A percentile compares a stretch with the other conserved stretches of the same genome.
These are phyloP conservation scores for Acronicta alni DNA, from an alignment of 2,888 invertebrate species.

Conservation along the genomic window DNA sequence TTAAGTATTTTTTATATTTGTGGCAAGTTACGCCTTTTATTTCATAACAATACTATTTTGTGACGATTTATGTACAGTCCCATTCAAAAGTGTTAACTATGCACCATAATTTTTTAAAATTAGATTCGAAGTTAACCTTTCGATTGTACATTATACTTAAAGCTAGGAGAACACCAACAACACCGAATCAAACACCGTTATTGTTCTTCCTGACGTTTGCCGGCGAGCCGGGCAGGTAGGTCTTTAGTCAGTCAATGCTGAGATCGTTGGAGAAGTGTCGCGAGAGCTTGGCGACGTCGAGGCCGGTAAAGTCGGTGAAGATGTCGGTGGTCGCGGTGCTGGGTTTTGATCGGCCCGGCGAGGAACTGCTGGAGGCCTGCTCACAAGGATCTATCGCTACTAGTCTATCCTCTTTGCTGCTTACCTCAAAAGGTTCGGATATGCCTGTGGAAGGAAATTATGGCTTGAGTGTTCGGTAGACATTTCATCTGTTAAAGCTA, in stretches of 20 bases:
- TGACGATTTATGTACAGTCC: constrained; percentile 29
- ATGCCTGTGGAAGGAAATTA: constrained; percentile 70
- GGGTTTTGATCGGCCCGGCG: constrained; percentile 66
- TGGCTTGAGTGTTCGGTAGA: not conserved
- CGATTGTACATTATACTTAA: constrained; percentile 44
- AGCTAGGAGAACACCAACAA: constrained; percentile 36
- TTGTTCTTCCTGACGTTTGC: constrained; percentile 66
- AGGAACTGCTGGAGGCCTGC: constrained; percentile 70
- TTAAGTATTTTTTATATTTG: not conserved
- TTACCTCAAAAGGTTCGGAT: constrained; percentile 85
- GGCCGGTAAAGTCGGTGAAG: constrained; percentile 84
- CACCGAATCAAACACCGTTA: constrained; percentile 31
- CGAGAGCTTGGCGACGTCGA: constrained; percentile 84
- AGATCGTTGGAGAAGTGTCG: constrained; percentile 86
- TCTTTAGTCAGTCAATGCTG: constrained; percentile 87
- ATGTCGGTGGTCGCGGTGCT: constrained; percentile 76
- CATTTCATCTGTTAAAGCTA: too few species aligned
- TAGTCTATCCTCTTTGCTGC: constrained; percentile 79
- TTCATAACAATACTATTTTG: constrained; percentile 46
- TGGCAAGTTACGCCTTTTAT: constrained; percentile 28
- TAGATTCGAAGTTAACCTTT: constrained; percentile 7
- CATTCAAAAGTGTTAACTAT: constrained; percentile 11
- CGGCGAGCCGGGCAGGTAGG: constrained; percentile 83
- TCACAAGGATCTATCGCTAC: constrained; percentile 68
- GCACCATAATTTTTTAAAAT: not conserved